Evolutionary conservation across 2,888 invertebrate species (phyloP).

Genomic region (Drosophila kuntzei): DNA sequence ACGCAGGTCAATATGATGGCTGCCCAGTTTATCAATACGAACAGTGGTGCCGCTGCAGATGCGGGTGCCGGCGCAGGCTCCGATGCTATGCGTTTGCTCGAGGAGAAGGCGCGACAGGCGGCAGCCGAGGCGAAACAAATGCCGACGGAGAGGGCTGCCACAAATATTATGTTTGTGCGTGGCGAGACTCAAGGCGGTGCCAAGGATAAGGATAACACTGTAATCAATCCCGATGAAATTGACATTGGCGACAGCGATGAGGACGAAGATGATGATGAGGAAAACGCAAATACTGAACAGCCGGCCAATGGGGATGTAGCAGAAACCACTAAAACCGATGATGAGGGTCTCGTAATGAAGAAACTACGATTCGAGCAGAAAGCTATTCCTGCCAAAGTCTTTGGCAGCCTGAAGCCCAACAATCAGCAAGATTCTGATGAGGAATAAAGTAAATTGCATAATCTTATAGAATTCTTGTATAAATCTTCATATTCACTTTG

Average conservation of each 20-base stretch:
- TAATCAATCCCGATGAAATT: slow-evolving; percentile 95
- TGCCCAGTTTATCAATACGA: slow-evolving; percentile 96
- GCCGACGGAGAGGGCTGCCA: slow-evolving; percentile 70
- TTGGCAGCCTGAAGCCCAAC: slow-evolving; percentile 90
- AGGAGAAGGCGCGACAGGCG: slow-evolving; percentile 91
- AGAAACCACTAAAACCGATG: slow-evolving; percentile 84
- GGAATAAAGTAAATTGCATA: slow-evolving; percentile 50
- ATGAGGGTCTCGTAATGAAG: slow-evolving; percentile 87
- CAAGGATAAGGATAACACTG: slow-evolving; percentile 87
- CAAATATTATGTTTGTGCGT: slow-evolving; percentile 93
- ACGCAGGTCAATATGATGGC: slow-evolving; percentile 99
- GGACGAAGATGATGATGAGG: slow-evolving; percentile 87
- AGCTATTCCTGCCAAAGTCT: slow-evolving; percentile 95
- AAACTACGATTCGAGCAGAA: slow-evolving; percentile 93
- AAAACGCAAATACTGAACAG: slow-evolving; percentile 88
- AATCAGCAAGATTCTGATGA: slow-evolving; percentile 77
- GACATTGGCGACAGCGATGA: slow-evolving; percentile 91
- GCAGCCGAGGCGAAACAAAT: slow-evolving; percentile 71
- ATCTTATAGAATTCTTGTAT: neutral
- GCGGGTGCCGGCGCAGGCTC: slow-evolving; percentile 89
- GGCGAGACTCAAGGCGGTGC: slow-evolving; percentile 93
- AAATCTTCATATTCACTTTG: neutral
- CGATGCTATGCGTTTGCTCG: slow-evolving; percentile 95
- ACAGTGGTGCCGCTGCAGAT: slow-evolving; percentile 87
- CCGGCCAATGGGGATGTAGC: slow-evolving; percentile 15